Conservation (phyloP, 92 coral and sea anemone species). For the Galaxea fascicularis region DNA sequence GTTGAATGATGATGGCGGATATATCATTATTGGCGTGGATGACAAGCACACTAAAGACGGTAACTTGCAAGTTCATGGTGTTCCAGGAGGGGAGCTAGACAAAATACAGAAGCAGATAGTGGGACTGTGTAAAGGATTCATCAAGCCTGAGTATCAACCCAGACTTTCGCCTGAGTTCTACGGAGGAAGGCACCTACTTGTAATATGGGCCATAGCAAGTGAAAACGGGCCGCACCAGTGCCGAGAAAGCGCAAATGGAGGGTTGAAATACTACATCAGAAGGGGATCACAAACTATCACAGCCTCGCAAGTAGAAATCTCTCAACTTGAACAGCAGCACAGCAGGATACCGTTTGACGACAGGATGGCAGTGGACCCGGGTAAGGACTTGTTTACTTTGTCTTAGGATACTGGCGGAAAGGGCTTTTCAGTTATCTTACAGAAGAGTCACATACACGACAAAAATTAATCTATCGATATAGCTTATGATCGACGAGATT, state of each 20-base stretch:
- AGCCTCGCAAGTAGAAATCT: constrained; percentile 42
- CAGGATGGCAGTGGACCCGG: constrained; percentile 56
- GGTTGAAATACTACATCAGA: constrained; percentile 50
- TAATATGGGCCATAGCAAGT: constrained; percentile 75
- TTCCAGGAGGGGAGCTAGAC: constrained; percentile 46
- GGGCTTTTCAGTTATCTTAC: background rate
- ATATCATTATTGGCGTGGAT: constrained; percentile 65
- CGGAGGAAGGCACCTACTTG: constrained; percentile 61
- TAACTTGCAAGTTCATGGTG: constrained; percentile 52
- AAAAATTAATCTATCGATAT: background rate
- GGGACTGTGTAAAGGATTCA: constrained; percentile 54
- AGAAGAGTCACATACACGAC: too few species aligned
- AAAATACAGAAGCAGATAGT: constrained; percentile 59
- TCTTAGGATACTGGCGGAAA: background rate
- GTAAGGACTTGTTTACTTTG: background rate
- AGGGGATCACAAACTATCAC: constrained; percentile 59
- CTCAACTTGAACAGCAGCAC: constrained; percentile 19
- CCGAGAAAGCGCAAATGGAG: constrained; percentile 57
- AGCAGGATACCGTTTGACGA: constrained; percentile 73
- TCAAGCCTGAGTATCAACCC: constrained; percentile 63
- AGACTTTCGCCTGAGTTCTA: constrained; percentile 66
- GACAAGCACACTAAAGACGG: constrained; percentile 53
- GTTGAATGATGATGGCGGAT: constrained; percentile 80
- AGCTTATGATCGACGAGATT: background rate
- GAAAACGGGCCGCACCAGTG: constrained; percentile 70